Evolutionary conservation across 2,113 vertebrate genomes (phyloP).

Genomic region (Grus americana): DNA sequence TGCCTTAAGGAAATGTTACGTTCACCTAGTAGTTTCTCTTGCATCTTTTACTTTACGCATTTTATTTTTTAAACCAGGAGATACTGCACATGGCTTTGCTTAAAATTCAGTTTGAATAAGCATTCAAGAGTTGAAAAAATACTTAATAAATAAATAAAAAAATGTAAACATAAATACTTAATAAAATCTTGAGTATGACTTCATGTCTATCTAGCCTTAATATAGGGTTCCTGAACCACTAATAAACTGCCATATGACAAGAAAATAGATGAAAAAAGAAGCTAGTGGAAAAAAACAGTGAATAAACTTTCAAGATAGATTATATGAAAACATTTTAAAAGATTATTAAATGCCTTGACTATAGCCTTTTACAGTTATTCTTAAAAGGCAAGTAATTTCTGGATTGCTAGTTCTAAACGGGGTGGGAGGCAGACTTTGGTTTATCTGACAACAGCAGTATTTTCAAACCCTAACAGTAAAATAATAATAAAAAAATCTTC

Average conservation of each 20-base stretch:
- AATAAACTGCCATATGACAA: not conserved
- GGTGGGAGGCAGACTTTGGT: not conserved
- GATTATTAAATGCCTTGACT: not conserved
- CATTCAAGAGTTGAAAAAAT: not conserved
- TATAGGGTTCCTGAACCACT: not conserved
- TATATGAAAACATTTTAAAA: not conserved
- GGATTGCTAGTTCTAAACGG: not conserved
- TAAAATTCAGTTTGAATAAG: not conserved
- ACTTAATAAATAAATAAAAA: not conserved
- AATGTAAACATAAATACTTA: not conserved
- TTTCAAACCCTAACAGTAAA: not conserved
- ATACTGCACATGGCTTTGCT: not conserved
- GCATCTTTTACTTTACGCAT: not conserved
- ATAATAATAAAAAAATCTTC: not conserved
- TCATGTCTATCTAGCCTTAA: not conserved
- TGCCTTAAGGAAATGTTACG: not conserved
- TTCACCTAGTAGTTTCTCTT: slow-evolving; percentile 20
- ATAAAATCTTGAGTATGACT: not conserved
- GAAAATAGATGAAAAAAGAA: not conserved
- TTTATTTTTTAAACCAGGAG: not conserved
- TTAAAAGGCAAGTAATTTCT: not conserved
- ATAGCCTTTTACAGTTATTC: not conserved
- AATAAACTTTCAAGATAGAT: not conserved
- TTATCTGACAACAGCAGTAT: not conserved
- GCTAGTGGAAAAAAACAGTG: not conserved